Evolutionary conservation across 2,797 vertebrate species (phyloP).

Genomic region (Epinephelus awoara): DNA sequence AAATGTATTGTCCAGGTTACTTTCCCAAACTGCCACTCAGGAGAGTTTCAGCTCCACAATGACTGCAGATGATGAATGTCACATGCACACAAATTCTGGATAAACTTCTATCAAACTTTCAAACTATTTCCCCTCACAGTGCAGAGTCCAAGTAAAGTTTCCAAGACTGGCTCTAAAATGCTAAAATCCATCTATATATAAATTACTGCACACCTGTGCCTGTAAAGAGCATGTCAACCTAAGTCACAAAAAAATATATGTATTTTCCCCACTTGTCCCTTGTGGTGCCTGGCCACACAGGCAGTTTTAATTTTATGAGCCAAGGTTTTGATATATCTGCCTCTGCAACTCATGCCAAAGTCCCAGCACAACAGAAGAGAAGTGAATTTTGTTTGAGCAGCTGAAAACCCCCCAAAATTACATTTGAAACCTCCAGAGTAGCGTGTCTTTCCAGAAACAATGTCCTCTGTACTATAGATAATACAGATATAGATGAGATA

Average conservation of each 20-base stretch:
- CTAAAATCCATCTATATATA: neutral
- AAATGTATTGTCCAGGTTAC: no score
- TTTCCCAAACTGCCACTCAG: neutral
- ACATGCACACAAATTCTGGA: neutral
- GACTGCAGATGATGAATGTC: neutral
- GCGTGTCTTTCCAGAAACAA: slow-evolving; percentile 18
- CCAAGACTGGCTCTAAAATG: slow-evolving; percentile 1
- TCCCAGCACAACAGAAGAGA: slow-evolving; percentile 7
- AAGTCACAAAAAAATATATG: neutral
- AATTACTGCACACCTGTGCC: neutral
- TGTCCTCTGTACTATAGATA: slow-evolving; percentile 4
- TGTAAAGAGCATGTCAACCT: neutral
- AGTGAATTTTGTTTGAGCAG: slow-evolving; percentile 24
- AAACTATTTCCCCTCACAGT: neutral
- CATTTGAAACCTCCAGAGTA: slow-evolving; percentile 15
- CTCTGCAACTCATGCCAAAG: slow-evolving; percentile 10
- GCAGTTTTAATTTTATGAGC: slow-evolving; percentile 12
- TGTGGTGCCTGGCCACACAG: neutral
- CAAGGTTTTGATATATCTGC: slow-evolving; percentile 5
- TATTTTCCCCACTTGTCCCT: neutral
- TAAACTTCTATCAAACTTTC: neutral
- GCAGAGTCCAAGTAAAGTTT: slow-evolving; percentile 1
- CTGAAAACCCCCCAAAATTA: slow-evolving; percentile 16
- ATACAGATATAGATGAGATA: no score
- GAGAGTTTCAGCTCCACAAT: neutral